Evolutionary conservation across 2,888 invertebrate species (phyloP).

Genomic region (Orthosia gracilis): DNA sequence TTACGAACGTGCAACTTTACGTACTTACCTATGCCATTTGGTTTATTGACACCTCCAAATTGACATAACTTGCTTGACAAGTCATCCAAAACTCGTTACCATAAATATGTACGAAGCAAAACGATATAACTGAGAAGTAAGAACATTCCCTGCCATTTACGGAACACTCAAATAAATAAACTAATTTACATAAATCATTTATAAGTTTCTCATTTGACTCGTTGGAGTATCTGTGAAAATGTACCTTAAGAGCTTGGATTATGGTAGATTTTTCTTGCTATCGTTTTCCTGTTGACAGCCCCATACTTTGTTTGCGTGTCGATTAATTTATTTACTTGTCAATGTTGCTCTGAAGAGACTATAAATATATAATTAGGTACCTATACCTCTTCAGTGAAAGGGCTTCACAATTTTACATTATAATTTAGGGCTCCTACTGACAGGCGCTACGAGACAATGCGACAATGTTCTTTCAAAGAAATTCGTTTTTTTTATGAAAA

Average conservation of each 20-base stretch:
- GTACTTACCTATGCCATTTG: too few relatives aligned
- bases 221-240: constrained; percentile 11
- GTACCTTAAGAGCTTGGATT: background rate
- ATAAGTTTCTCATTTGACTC: constrained; percentile 23
- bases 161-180: constrained; percentile 35
- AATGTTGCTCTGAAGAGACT: constrained; percentile 19
- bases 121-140: constrained; percentile 17
- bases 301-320: constrained; percentile 41
- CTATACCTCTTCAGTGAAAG: constrained; percentile 1
- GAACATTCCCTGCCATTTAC: constrained; percentile 18
- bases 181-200: constrained; percentile 49
- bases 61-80: constrained; percentile 1
- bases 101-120: constrained; percentile 16
- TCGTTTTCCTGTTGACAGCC: constrained; percentile 26
- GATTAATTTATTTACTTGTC: constrained; percentile 52
- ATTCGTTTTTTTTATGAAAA: too few relatives aligned
- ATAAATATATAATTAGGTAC: constrained; percentile 14
- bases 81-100: background rate
- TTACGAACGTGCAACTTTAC: too few relatives aligned
- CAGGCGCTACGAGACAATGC: too few relatives aligned
- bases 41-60: too few relatives aligned
- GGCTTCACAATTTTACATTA: background rate
- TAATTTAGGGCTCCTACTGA: too few relatives aligned
- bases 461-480: too few relatives aligned
- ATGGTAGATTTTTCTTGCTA: too few relatives aligned